Conservation (phyloP, 2,888 invertebrate species). For the Andricus curvator region DNA sequence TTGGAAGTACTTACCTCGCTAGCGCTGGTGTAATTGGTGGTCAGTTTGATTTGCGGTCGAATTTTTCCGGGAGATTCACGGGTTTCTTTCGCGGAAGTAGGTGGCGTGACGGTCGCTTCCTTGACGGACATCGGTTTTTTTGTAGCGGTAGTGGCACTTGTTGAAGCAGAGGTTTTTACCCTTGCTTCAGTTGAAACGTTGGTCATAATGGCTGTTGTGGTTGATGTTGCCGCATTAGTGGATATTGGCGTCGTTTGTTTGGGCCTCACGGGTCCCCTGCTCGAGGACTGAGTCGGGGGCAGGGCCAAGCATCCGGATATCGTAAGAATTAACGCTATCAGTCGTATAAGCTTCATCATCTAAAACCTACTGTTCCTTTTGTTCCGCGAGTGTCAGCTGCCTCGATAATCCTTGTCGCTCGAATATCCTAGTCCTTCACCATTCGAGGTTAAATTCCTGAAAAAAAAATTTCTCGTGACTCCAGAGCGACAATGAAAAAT, state of each 20-base stretch:
- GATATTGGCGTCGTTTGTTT: constrained; percentile 65
- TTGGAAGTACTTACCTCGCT: constrained; percentile 70
- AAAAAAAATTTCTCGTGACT: neutral
- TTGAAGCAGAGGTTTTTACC: constrained; percentile 62
- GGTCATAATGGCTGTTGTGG: constrained; percentile 66
- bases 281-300: constrained; percentile 60
- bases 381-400: constrained; percentile 40
- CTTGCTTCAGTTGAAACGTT: constrained; percentile 56
- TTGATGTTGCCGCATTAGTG: constrained; percentile 75
- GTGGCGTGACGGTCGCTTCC: constrained; percentile 61
- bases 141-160: constrained; percentile 71
- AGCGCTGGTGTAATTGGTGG: constrained; percentile 74
- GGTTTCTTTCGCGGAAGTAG: constrained; percentile 72
- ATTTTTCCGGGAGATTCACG: constrained; percentile 75
- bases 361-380: constrained; percentile 39
- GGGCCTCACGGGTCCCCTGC: constrained; percentile 54
- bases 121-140: constrained; percentile 53
- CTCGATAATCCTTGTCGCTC: constrained; percentile 5
- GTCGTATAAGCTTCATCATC: constrained; percentile 61
- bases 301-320: constrained; percentile 63
- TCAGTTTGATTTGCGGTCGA: constrained; percentile 75
- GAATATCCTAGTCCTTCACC: constrained; percentile 42
- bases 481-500: neutral
- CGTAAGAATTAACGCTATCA: constrained; percentile 55
- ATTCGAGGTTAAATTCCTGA: constrained; percentile 22